phyloP scores from a whole-genome alignment of 2,888 invertebrate genomes.

The Trichacis sp. region DNA sequence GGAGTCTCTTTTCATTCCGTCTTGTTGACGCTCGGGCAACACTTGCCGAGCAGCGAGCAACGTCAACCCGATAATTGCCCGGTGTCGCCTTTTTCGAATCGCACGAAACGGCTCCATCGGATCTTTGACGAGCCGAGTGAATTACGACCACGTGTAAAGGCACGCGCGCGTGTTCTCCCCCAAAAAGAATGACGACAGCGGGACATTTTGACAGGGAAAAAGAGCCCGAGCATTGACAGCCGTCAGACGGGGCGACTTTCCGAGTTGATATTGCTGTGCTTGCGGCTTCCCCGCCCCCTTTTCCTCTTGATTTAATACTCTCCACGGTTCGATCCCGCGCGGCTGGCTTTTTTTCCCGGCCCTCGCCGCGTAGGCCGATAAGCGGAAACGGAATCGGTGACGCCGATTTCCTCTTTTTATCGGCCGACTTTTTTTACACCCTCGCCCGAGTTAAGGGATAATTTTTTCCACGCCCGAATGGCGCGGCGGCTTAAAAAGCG shows the following conservation, averaged over 20 bases:
- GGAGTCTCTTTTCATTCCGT: too few relatives aligned
- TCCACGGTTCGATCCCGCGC: constrained; percentile 25
- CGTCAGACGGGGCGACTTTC: constrained; percentile 58
- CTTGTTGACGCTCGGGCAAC: too few relatives aligned
- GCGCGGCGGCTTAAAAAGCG: too few relatives aligned
- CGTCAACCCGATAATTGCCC: constrained; percentile 22
- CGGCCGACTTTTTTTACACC: constrained; percentile 16
- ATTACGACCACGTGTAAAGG: constrained; percentile 48
- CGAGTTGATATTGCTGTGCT: constrained; percentile 63
- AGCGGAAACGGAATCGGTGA: constrained; percentile 36
- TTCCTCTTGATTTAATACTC: constrained; percentile 41
- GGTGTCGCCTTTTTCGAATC: constrained; percentile 18
- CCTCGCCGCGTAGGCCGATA: constrained; percentile 29
- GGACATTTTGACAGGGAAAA: constrained; percentile 35
- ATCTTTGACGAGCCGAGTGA: constrained; percentile 48
- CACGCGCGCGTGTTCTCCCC: constrained; percentile 18
- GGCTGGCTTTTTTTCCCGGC: constrained; percentile 24
- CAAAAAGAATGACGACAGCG: constrained; percentile 35
- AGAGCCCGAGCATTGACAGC: constrained; percentile 24
- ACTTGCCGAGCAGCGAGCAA: too few relatives aligned
- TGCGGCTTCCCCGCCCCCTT: constrained; percentile 47
- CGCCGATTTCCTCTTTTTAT: constrained; percentile 34
- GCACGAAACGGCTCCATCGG: constrained; percentile 43
- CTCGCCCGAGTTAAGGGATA: not conserved
- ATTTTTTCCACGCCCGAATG: too few relatives aligned